These are phyloP conservation scores for Puffinus mauretanicus DNA, from an alignment of 2,113 vertebrate species.

Conservation along the genomic window DNA sequence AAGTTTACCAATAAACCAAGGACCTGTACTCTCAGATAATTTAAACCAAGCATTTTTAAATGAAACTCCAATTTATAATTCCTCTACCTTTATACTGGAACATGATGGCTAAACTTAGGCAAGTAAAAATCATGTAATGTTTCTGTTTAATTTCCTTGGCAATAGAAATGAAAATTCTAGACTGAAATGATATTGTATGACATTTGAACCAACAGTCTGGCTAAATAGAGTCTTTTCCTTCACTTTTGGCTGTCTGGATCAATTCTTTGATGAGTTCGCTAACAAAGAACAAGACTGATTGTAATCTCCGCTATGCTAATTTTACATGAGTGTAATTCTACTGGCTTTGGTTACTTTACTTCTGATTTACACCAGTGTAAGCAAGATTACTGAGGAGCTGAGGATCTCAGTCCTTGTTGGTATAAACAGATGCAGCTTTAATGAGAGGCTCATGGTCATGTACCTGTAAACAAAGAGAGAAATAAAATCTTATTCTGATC, in stretches of 20 bases:
- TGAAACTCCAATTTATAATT: background rate
- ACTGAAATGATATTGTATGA: constrained; percentile 70
- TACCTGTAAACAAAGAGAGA: constrained; percentile 1
- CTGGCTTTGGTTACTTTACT: background rate
- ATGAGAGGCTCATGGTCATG: background rate
- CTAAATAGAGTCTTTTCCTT: constrained; percentile 60
- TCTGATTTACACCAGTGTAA: background rate
- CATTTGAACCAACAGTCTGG: constrained; percentile 61
- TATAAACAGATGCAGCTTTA: background rate
- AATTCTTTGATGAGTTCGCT: constrained; percentile 51
- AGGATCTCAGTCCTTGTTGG: background rate
- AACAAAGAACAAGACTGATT: background rate
- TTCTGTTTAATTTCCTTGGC: constrained; percentile 76
- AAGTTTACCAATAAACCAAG: background rate
- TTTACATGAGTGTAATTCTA: constrained; percentile 12
- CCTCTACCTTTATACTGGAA: constrained; percentile 30
- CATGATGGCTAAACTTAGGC: constrained; percentile 29
- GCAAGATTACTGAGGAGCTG: background rate
- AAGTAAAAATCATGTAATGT: constrained; percentile 59
- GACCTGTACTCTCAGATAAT: background rate
- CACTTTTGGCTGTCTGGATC: constrained; percentile 58
- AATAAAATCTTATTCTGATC: background rate
- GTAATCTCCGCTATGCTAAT: background rate
- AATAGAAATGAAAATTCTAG: constrained; percentile 65
- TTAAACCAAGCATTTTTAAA: background rate